Evolutionary conservation across 2,797 vertebrate genomes (phyloP), one percentile per base, ranked within the genome.

Genomic region (Dryobates pubescens): DNA sequence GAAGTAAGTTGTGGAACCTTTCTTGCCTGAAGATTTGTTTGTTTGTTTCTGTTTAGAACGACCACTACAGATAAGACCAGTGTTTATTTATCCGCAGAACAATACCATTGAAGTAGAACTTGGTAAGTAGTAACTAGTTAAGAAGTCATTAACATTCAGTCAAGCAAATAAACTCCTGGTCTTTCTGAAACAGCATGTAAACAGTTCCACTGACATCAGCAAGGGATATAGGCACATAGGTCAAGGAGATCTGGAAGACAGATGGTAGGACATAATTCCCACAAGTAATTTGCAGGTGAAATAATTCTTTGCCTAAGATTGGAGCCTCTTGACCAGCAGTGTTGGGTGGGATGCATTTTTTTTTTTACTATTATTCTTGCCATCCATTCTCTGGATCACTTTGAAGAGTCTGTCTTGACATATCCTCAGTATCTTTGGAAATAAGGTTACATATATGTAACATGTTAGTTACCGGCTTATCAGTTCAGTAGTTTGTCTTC

Each of bases 81-180:
- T 97, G 71, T 95, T 99, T 56, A 61, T 94, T 51, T 97, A 98
- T 88, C 99, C 99, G 0, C 76, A 75, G 26, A 98, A 98, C 43
- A 96, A 98, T 30, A 96, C 95, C 9, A 54, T 98, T 85, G 98
- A 97, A 96, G 97, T 96, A 29, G 59, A 86, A 15, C 68, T 89
- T 9, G 99, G 99, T 99, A 94, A 98, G 97, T 95, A 57, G n/a
- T 80, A 26, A 32, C 13, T 88, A 10, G 69, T 84, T 86, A 86
- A 93, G 58, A 49, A 24, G 54, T 36, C 5, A 14, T 68, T 95
- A 70, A 71, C 17, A 45, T 34, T 62, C 24, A 68, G 9, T 67
- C 36, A 78, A 89, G 63, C 9, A 71, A 61, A 30, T 73, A 72
- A 86, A 13, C 22, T 68, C 27, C 24, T 49, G 22, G 4, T 57